A percentile compares a stretch with the other conserved stretches of the same genome.
These are phyloP conservation scores for Peribatodes rhomboidaria DNA, from an alignment of 2,888 invertebrate genomes.

Conservation along the genomic window DNA sequence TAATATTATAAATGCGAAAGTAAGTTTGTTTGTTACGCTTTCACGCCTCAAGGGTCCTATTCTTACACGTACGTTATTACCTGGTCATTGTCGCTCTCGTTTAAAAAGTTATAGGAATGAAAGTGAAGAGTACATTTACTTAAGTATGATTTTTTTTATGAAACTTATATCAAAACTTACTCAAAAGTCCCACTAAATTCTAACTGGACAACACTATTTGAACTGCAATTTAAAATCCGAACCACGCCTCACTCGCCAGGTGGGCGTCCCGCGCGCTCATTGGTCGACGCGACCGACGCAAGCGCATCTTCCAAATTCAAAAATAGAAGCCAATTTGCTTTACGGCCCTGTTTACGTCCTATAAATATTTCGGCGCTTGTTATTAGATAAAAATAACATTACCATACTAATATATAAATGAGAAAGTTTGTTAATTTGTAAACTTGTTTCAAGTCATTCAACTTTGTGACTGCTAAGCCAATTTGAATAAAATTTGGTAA, in stretches of 20 bases:
- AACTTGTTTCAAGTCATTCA: not conserved
- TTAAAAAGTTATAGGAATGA: too few relatives aligned
- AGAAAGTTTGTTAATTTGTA: not conserved
- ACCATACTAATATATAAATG: slow-evolving; percentile 3
- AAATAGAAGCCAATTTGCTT: slow-evolving; percentile 49
- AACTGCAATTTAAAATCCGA: slow-evolving; percentile 30
- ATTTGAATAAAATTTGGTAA: not conserved
- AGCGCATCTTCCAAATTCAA: slow-evolving; percentile 49
- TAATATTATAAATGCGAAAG: too few relatives aligned
- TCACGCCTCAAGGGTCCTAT: too few relatives aligned
- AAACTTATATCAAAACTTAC: not conserved
- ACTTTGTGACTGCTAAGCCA: not conserved
- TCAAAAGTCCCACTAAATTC: not conserved
- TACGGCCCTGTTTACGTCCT: slow-evolving; percentile 40
- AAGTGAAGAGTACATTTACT: too few relatives aligned
- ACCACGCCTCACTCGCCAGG: slow-evolving; percentile 44
- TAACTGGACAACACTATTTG: slow-evolving; percentile 22
- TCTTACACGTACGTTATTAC: too few relatives aligned
- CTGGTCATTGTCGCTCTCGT: too few relatives aligned
- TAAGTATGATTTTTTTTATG: not conserved
- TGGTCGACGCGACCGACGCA: slow-evolving; percentile 46
- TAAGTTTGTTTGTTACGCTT: too few relatives aligned
- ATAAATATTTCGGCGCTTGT: slow-evolving; percentile 57
- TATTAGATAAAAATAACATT: slow-evolving; percentile 48
- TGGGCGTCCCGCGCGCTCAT: slow-evolving; percentile 49